Evolutionary conservation across 2,113 vertebrate genomes (phyloP), one percentile per base, ranked within the genome.

Genomic region (Sitta europaea): DNA sequence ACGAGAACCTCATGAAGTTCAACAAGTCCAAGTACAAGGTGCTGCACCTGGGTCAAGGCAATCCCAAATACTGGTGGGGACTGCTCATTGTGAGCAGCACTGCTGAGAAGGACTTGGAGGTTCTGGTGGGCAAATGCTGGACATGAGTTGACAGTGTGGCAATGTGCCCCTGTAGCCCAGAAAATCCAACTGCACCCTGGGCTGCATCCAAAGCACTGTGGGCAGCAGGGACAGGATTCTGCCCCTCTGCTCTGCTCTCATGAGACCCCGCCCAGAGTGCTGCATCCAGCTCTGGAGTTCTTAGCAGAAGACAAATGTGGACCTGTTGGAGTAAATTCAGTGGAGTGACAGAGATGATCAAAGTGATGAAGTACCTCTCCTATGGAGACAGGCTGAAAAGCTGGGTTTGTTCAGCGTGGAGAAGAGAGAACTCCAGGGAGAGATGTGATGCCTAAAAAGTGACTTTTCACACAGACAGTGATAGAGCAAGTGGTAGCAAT

Each of bases 341-440:
- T 53, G 14, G 20, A 47, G 14, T 6, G 14, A 22, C 15, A 54
- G 40, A 53, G 16, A 7, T 35, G 38, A 47, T 47, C n/a, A 40
- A 31, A 75, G 29, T 17, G 17, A 12, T 47, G 10, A n/a, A 61
- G 8, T 11, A 22, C 6, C n/a, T 47, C 29, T 82, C 77, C 61
- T 61, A 0, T 17, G 5, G 40, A 82, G 16, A 31, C 11, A 27
- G 61, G 17, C n/a, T 47, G 45, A 65, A 59, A 81, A 53, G 20
- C 45, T 67, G 45, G 1, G 0, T 53, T 66, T 38, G 28, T 59
- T 61, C n/a, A 35, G 14, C 2, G 0, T 40, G 54, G 16, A 53
- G 45, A 59, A 81, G 45, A 42, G 33, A 36, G 33, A 55, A 5
- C 21, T 40, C 21, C 14, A 47, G 25, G 8, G n/a, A 31, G 40